Evolutionary conservation across 2,797 vertebrate genomes (phyloP).

Genomic region (Anabas testudineus): DNA sequence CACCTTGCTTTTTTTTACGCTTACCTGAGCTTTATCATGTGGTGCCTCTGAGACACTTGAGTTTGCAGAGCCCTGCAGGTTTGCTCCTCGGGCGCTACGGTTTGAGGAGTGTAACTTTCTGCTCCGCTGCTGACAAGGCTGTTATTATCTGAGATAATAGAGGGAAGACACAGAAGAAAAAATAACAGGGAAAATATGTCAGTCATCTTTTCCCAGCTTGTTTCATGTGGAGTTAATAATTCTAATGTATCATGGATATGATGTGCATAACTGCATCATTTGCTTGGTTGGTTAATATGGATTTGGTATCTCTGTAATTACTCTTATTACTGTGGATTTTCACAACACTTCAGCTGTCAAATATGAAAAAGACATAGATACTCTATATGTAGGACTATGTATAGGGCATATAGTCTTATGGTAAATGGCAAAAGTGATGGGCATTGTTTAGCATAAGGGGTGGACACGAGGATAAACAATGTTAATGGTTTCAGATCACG

Average conservation of each 20-base stretch:
- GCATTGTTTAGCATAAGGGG: too few relatives aligned
- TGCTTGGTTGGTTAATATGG: slow-evolving; percentile 12
- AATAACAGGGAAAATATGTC: slow-evolving; percentile 53
- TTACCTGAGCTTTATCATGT: slow-evolving; percentile 69
- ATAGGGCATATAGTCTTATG: background rate
- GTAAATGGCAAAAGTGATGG: too few relatives aligned
- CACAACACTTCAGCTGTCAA: slow-evolving; percentile 24
- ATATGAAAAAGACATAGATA: background rate
- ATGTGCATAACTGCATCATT: slow-evolving; percentile 39
- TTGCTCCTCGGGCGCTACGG: slow-evolving; percentile 48
- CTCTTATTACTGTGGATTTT: slow-evolving; percentile 12
- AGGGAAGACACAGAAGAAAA: slow-evolving; percentile 15
- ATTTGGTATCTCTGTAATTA: slow-evolving; percentile 13
- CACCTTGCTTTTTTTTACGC: slow-evolving; percentile 64
- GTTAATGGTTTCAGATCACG: background rate
- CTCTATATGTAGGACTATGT: background rate
- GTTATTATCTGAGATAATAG: slow-evolving; percentile 71
- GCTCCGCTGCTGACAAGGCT: slow-evolving; percentile 73
- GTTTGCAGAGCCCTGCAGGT: slow-evolving; percentile 45
- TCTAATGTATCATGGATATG: slow-evolving; percentile 22
- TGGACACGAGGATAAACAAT: too few relatives aligned
- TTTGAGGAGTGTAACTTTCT: slow-evolving; percentile 75
- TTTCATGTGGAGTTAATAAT: slow-evolving; percentile 54
- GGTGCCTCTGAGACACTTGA: slow-evolving; percentile 47
- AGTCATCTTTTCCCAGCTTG: slow-evolving; percentile 55